Conservation (phyloP, 37 sponge, comb jelly and placozoan genomes). For the Halichondria panicea region DNA sequence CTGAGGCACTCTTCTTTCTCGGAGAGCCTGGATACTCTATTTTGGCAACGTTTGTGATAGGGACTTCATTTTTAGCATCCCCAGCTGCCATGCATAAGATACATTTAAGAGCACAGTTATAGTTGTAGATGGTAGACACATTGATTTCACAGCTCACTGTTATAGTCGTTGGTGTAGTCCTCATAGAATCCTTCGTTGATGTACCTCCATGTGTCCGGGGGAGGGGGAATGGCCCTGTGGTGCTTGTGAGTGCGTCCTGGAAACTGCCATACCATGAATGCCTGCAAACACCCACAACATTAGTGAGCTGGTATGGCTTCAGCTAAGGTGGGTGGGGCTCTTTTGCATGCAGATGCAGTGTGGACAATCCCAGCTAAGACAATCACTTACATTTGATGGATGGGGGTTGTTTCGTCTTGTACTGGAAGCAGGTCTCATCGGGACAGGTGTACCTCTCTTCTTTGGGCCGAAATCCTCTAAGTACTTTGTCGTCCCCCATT, state of each 20-base stretch:
- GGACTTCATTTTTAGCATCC: slow-evolving; percentile 39
- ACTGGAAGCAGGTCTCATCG: slow-evolving; percentile 39
- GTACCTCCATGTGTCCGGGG: slow-evolving; percentile 13
- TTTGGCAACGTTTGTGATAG: slow-evolving; percentile 60
- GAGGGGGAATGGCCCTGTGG: slow-evolving; percentile 36
- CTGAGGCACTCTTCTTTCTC: background rate
- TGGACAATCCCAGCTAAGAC: no score
- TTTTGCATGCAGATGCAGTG: no score
- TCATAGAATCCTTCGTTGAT: slow-evolving; percentile 58
- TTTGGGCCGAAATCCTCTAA: slow-evolving; percentile 45
- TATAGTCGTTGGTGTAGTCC: slow-evolving; percentile 38
- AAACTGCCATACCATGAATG: slow-evolving; percentile 42
- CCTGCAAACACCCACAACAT: no score
- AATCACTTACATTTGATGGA: slow-evolving; percentile 37
- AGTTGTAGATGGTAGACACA: background rate
- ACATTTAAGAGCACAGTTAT: background rate
- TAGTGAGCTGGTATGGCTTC: background rate
- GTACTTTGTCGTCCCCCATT: slow-evolving; percentile 45
- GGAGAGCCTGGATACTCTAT: slow-evolving; percentile 46
- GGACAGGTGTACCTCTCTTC: slow-evolving; percentile 1
- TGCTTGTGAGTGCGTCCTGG: slow-evolving; percentile 57
- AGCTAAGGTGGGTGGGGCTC: background rate
- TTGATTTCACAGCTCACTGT: slow-evolving; percentile 13
- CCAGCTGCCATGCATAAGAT: no score
- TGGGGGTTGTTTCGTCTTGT: slow-evolving; percentile 70